These are phyloP conservation scores for Ciconia boyciana DNA, from an alignment of 2,113 vertebrate genomes.

Conservation along the genomic window DNA sequence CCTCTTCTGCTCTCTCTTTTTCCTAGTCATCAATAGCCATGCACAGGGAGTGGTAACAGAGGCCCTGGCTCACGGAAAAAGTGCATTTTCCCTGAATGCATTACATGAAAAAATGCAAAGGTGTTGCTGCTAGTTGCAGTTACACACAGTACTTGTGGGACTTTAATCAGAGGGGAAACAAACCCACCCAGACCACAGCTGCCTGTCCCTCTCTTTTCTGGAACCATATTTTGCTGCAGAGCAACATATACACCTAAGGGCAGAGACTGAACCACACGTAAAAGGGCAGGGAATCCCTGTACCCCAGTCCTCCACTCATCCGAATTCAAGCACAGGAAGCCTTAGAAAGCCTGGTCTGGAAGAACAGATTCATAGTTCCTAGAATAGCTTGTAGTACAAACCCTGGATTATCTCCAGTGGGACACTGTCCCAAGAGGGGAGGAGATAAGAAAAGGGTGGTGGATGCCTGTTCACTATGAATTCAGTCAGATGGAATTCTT, in stretches of 20 bases:
- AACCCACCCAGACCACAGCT: neutral
- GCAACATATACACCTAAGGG: neutral
- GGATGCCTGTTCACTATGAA: neutral
- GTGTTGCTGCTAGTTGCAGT: neutral
- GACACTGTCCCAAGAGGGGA: neutral
- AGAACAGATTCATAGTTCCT: neutral
- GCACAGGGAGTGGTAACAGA: neutral
- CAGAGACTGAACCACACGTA: neutral
- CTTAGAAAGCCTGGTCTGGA: neutral
- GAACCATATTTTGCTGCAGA: neutral
- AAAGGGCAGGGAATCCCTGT: neutral
- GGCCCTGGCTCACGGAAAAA: neutral
- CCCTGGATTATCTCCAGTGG: neutral
- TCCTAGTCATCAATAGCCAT: neutral
- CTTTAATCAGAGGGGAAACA: neutral
- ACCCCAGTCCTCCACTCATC: neutral
- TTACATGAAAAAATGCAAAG: neutral
- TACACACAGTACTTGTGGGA: neutral
- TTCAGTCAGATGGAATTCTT: neutral
- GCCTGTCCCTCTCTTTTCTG: neutral
- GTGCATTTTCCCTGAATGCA: neutral
- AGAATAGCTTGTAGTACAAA: neutral
- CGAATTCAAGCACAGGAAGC: neutral
- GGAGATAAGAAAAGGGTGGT: neutral
- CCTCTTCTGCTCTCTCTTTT: neutral